Evolutionary conservation across 1,140 invertebrate genomes (phyloP).

Genomic region (Diuraphis noxia): DNA sequence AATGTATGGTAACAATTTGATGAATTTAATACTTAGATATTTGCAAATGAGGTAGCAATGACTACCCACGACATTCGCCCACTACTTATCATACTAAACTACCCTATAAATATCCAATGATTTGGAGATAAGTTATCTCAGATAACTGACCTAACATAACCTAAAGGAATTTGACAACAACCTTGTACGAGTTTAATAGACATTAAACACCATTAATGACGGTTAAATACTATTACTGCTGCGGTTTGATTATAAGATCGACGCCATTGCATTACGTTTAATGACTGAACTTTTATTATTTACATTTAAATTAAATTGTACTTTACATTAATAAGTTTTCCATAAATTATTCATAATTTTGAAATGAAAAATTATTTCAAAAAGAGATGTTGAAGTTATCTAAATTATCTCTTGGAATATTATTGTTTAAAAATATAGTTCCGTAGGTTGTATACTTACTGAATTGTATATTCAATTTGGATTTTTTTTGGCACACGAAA

Average conservation of each 20-base stretch:
- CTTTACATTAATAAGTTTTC: background rate
- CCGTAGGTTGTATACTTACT: no score
- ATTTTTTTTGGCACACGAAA: background rate
- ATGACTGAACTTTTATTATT: background rate
- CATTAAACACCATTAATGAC: background rate
- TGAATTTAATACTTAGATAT: background rate
- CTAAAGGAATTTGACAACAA: background rate
- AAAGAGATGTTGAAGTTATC: background rate
- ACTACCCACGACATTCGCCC: background rate
- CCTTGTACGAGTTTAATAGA: background rate
- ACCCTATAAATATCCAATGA: background rate
- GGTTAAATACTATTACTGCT: background rate
- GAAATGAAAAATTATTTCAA: background rate
- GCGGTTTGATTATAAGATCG: background rate
- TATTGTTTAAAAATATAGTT: background rate
- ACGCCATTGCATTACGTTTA: background rate
- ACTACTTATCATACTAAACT: background rate
- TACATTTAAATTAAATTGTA: conserved; percentile 7
- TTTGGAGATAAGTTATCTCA: no score
- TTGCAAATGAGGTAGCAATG: background rate
- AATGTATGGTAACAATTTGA: background rate
- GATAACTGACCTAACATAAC: background rate
- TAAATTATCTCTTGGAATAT: background rate
- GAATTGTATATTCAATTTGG: no score
- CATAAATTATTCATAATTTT: background rate